A percentile compares a stretch with the other conserved stretches of the same genome.
Conservation (phyloP, 2,888 invertebrate genomes). For the Tholera decimalis region DNA sequence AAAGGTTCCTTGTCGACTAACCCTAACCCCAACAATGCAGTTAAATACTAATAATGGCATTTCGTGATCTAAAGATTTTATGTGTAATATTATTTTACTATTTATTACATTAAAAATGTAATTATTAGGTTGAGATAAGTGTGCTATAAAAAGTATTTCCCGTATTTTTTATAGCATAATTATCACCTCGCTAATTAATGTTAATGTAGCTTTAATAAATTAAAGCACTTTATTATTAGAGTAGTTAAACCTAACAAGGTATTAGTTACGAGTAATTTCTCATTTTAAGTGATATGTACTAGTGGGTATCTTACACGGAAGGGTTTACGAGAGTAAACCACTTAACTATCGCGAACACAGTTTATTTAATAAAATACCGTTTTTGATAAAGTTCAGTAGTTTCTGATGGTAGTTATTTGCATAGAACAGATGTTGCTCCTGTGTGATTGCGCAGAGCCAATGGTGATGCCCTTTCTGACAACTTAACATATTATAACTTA, state of each 20-base stretch:
- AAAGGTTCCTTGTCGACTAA: too few species aligned
- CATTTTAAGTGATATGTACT: conserved; percentile 3
- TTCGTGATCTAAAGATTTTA: conserved; percentile 10
- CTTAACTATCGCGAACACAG: not conserved
- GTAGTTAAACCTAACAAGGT: not conserved
- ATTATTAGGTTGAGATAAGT: too few species aligned
- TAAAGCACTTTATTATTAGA: not conserved
- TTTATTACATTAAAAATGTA: conserved; percentile 6
- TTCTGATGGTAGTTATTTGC: too few species aligned
- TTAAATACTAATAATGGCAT: not conserved
- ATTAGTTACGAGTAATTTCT: not conserved
- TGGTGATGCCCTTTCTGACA: too few species aligned
- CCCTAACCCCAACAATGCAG: too few species aligned
- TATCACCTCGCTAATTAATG: conserved; percentile 18
- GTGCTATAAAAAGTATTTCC: too few species aligned
- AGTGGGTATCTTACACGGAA: not conserved
- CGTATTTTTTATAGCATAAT: conserved; percentile 13
- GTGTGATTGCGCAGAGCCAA: too few species aligned
- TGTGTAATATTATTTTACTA: conserved; percentile 4
- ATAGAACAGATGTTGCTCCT: too few species aligned
- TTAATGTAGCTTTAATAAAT: not conserved
- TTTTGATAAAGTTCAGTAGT: not conserved
- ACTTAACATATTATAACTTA: too few species aligned
- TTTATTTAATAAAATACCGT: not conserved
- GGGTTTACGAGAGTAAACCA: not conserved